Percentiles rank a stretch among this genome's conserved stretches.
These are phyloP conservation scores for Poliocrania exsul DNA, from an alignment of 2,797 vertebrate genomes.

Conservation along the genomic window DNA sequence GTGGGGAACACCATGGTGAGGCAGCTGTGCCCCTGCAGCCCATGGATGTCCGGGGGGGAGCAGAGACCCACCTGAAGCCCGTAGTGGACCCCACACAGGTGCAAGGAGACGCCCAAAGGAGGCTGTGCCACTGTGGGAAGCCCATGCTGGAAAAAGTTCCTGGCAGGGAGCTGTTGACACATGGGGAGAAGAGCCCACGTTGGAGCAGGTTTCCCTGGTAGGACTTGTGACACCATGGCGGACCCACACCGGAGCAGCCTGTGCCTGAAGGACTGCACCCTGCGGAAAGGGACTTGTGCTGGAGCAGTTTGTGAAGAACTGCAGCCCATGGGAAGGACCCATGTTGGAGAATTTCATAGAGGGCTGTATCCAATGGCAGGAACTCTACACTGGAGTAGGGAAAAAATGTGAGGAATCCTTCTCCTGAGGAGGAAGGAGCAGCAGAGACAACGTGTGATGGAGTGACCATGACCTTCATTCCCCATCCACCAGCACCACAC, in stretches of 20 bases:
- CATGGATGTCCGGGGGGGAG: neutral
- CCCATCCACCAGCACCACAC: neutral
- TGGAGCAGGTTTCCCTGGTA: neutral
- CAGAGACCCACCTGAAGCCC: neutral
- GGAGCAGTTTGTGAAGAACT: neutral
- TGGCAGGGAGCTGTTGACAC: neutral
- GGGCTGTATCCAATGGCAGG: no score
- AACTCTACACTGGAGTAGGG: neutral
- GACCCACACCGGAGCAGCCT: neutral
- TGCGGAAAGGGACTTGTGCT: neutral
- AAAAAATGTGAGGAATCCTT: neutral
- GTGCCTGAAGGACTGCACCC: neutral
- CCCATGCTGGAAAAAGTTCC: neutral
- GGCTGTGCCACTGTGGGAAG: neutral
- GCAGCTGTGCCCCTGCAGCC: neutral
- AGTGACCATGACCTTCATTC: neutral
- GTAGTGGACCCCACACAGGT: fast-evolving
- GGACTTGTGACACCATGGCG: fast-evolving
- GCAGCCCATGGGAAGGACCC: neutral
- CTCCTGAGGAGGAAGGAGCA: neutral
- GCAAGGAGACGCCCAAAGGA: neutral
- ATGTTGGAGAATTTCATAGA: neutral
- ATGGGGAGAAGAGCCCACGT: neutral
- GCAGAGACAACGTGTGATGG: neutral
- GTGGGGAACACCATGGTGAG: neutral